phyloP scores from a whole-genome alignment of 2,888 invertebrate species.

The Limnephilus marmoratus region DNA sequence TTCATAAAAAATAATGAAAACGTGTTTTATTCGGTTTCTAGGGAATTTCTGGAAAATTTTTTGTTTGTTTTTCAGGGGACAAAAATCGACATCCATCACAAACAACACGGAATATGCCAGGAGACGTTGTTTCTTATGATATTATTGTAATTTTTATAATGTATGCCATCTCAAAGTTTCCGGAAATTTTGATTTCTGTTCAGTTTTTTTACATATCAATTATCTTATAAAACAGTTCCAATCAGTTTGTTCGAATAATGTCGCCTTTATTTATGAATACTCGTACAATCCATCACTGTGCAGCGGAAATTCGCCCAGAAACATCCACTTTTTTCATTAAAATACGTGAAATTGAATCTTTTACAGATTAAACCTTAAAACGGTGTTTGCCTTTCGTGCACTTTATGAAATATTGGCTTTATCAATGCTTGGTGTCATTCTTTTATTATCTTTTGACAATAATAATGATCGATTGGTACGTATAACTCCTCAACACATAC shows the following conservation, averaged over 20 bases:
- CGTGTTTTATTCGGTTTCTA: neutral
- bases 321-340: neutral
- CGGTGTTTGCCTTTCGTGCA: neutral
- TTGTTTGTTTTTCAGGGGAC: neutral
- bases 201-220: neutral
- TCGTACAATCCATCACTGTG: neutral
- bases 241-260: neutral
- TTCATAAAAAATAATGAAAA: no score
- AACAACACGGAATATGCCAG: neutral
- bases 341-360: neutral
- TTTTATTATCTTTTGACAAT: neutral
- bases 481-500: neutral
- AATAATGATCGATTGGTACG: neutral
- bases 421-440: neutral
- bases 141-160: neutral
- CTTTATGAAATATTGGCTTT: neutral
- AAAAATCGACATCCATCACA: neutral
- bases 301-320: neutral
- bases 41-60: neutral
- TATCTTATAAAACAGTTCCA: neutral
- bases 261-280: neutral
- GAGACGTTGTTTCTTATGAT: neutral
- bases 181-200: no score
- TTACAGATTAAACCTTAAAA: neutral
- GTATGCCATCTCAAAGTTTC: neutral